Evolutionary conservation across 1,140 invertebrate genomes (phyloP).

Genomic region (Sitophilus oryzae): DNA sequence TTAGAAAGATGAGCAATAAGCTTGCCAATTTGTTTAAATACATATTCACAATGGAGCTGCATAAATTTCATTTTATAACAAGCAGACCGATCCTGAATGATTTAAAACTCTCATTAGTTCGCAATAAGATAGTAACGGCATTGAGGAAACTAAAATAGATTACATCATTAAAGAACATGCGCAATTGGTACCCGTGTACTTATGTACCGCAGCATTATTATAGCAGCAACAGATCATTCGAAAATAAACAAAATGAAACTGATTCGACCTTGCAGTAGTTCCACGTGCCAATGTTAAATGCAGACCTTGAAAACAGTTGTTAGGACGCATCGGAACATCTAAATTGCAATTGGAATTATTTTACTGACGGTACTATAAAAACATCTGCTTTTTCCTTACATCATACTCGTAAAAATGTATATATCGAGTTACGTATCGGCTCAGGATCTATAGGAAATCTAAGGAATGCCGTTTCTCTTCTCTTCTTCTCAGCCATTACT

Average conservation of each 20-base stretch:
- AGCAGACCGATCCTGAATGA: not conserved
- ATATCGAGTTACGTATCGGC: no score
- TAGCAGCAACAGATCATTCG: not conserved
- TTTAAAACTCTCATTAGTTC: not conserved
- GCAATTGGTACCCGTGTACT: no score
- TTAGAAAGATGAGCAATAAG: no score
- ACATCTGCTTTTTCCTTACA: no score
- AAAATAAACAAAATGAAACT: not conserved
- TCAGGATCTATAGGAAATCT: no score
- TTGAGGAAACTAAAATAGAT: conserved; percentile 2
- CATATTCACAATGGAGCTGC: no score
- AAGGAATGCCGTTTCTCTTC: no score
- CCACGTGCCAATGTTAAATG: conserved; percentile 3
- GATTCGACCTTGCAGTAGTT: not conserved
- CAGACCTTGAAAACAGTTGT: conserved; percentile 3
- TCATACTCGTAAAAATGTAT: no score
- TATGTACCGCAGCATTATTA: no score
- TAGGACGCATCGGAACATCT: not conserved
- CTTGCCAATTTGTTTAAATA: no score
- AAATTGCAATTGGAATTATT: not conserved
- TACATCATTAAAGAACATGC: conserved; percentile 3
- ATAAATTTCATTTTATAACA: no score
- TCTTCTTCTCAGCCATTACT: no score
- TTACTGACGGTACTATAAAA: not conserved
- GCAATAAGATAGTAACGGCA: not conserved